phyloP scores from a whole-genome alignment of 2,888 invertebrate species.

The Creontiades dilutus region DNA sequence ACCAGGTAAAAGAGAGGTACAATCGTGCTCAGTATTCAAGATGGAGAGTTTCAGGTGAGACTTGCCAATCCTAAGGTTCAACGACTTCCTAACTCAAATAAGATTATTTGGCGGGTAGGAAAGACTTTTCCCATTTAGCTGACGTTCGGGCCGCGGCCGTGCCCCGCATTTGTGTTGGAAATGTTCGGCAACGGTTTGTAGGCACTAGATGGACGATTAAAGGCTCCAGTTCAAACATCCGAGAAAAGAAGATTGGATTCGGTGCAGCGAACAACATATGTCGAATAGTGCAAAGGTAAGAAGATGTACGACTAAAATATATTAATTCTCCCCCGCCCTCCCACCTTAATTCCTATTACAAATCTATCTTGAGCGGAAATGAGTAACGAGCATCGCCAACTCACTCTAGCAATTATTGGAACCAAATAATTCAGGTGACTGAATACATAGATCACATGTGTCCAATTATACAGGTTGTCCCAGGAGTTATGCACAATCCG shows the following conservation, averaged over 20 bases:
- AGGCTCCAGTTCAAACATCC: conserved; percentile 32
- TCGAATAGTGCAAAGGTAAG: too few relatives aligned
- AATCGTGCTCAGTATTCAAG: conserved; percentile 32
- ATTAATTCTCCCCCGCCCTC: too few relatives aligned
- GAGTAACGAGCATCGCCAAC: too few relatives aligned
- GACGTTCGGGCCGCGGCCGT: conserved; percentile 22
- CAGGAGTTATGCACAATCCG: too few relatives aligned
- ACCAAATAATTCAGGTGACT: too few relatives aligned
- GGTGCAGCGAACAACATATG: not conserved
- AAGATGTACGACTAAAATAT: too few relatives aligned
- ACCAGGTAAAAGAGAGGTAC: not conserved
- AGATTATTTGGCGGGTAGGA: conserved; percentile 20
- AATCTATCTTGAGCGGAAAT: too few relatives aligned
- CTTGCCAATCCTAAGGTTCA: conserved; percentile 13
- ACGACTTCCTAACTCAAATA: conserved; percentile 42
- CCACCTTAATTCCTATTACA: too few relatives aligned
- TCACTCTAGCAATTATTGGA: too few relatives aligned
- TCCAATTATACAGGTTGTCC: too few relatives aligned
- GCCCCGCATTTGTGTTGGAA: conserved; percentile 36
- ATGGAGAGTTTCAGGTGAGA: conserved; percentile 32
- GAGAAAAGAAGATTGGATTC: not conserved
- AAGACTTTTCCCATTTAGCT: conserved; percentile 39
- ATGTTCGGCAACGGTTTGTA: conserved; percentile 20
- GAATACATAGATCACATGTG: too few relatives aligned
- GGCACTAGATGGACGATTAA: conserved; percentile 2